phyloP scores from a whole-genome alignment of 2,797 vertebrate species.

The Argyrosomus regius region DNA sequence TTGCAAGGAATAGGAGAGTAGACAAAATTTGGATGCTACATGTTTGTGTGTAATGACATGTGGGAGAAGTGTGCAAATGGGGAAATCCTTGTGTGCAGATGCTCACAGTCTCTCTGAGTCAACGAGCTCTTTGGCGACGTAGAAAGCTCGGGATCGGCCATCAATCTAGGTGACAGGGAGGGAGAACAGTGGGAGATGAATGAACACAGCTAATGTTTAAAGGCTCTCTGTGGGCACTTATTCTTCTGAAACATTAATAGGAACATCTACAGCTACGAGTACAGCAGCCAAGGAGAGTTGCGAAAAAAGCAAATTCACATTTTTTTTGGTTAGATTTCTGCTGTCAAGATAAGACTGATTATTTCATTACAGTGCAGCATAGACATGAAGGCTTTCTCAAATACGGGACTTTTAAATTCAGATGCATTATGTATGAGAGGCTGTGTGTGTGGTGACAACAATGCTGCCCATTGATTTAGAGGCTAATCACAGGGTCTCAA shows the following conservation, averaged over 20 bases:
- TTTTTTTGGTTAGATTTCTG: slow-evolving; percentile 44
- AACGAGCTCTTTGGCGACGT: slow-evolving; percentile 92
- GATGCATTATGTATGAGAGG: slow-evolving; percentile 85
- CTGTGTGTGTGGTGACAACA: slow-evolving; percentile 71
- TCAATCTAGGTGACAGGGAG: slow-evolving; percentile 88
- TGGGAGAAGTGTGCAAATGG: background rate
- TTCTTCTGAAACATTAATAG: slow-evolving; percentile 64
- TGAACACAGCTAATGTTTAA: slow-evolving; percentile 73
- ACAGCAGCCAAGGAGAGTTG: slow-evolving; percentile 21
- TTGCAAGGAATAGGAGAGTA: background rate
- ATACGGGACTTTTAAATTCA: slow-evolving; percentile 75
- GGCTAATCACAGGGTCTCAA: slow-evolving; percentile 80
- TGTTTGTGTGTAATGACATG: slow-evolving; percentile 25
- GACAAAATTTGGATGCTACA: background rate
- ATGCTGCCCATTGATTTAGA: slow-evolving; percentile 82
- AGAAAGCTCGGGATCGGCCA: slow-evolving; percentile 91
- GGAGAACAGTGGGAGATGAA: slow-evolving; percentile 71
- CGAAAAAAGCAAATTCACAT: slow-evolving; percentile 45
- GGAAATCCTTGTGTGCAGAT: slow-evolving; percentile 29
- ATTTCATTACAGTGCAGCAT: slow-evolving; percentile 81
- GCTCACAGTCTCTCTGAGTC: slow-evolving; percentile 96
- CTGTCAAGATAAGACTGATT: slow-evolving; percentile 86
- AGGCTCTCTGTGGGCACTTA: slow-evolving; percentile 65
- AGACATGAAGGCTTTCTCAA: slow-evolving; percentile 73
- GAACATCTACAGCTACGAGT: slow-evolving; percentile 11